phyloP scores from a whole-genome alignment of 2,888 invertebrate genomes.

The Ashinkailepas kermadecensis region DNA sequence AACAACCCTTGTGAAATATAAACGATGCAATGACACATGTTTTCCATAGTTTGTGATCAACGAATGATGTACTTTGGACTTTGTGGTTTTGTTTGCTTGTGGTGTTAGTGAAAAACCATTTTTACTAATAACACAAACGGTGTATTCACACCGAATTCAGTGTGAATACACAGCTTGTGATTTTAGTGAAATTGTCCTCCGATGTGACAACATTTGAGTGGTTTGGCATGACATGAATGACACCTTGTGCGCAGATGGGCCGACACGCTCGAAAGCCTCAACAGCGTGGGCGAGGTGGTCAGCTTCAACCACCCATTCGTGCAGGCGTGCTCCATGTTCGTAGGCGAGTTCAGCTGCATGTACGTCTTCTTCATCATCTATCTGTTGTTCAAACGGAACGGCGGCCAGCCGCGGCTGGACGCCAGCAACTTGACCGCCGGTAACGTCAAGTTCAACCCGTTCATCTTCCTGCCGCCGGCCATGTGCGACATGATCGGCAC shows the following conservation, averaged over 20 bases:
- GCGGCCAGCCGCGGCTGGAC: conserved; percentile 42
- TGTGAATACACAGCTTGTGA: no score
- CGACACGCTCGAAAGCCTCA: conserved; percentile 58
- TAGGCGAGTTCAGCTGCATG: conserved; percentile 85
- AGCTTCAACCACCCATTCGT: conserved; percentile 83
- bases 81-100: no score
- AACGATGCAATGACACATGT: no score
- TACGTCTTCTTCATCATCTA: conserved; percentile 63
- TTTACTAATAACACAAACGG: no score
- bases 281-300: conserved; percentile 55
- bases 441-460: conserved; percentile 64
- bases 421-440: conserved; percentile 58
- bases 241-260: conserved; percentile 59
- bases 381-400: conserved; percentile 36
- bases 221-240: no score
- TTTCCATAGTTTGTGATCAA: no score
- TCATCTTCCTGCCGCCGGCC: conserved; percentile 75
- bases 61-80: no score
- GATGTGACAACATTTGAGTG: no score
- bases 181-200: no score
- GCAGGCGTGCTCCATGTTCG: conserved; percentile 84
- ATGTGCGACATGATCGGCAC: conserved; percentile 83
- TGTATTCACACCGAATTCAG: no score
- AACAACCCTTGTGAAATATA: no score
- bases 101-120: no score